Evolutionary conservation across 2,888 invertebrate species (phyloP).

Genomic region (Platycheirus rosarum): DNA sequence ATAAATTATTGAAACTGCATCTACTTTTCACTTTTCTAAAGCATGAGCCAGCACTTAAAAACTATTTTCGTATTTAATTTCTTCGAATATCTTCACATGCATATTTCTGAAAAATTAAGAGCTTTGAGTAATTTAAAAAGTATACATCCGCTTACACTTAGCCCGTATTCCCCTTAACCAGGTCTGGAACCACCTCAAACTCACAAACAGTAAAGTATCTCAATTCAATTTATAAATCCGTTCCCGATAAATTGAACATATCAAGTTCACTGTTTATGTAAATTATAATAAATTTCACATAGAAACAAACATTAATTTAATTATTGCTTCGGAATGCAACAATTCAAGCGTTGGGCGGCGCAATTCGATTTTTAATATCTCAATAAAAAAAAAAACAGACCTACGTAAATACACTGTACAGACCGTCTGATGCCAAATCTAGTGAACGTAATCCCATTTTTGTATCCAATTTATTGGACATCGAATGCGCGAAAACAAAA

Average conservation of each 20-base stretch:
- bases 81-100: no score
- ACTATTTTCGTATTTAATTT: no score
- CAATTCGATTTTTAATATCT: slow-evolving; percentile 7
- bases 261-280: slow-evolving; percentile 36
- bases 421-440: slow-evolving; percentile 37
- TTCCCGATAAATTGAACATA: background rate
- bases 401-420: no score
- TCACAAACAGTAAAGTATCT: background rate
- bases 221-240: slow-evolving; percentile 4
- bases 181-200: background rate
- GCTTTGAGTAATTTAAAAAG: no score
- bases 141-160: no score
- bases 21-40: no score
- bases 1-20: no score
- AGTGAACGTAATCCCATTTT: slow-evolving; percentile 39
- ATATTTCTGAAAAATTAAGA: no score
- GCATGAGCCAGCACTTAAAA: no score
- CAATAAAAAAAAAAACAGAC: no score
- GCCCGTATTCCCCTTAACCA: no score
- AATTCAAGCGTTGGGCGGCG: slow-evolving; percentile 4
- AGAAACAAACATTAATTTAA: slow-evolving; percentile 28
- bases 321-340: slow-evolving; percentile 30
- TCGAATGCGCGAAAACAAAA: slow-evolving; percentile 43
- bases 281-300: slow-evolving; percentile 31
- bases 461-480: slow-evolving; percentile 64